These are phyloP conservation scores for Drosophila subobscura DNA, from an alignment of 1,140 invertebrate species.

Conservation along the genomic window DNA sequence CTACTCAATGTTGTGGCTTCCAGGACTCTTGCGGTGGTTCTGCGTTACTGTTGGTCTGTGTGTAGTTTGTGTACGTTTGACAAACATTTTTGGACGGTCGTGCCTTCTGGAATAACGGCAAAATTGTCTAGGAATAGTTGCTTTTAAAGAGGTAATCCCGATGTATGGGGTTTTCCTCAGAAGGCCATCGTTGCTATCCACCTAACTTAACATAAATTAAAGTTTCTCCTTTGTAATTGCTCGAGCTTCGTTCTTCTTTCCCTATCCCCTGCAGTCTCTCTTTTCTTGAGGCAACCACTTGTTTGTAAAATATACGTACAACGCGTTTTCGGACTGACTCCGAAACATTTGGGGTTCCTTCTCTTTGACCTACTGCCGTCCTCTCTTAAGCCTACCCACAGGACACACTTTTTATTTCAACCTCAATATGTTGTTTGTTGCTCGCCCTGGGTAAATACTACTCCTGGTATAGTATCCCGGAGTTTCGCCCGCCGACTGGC, in stretches of 20 bases:
- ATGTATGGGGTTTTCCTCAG: too few relatives aligned
- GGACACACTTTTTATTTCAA: conserved; percentile 35
- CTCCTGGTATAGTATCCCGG: neutral
- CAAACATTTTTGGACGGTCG: neutral
- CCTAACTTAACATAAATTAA: too few relatives aligned
- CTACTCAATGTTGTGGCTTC: conserved; percentile 20
- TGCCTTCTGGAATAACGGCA: neutral
- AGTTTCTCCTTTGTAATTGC: conserved; percentile 1
- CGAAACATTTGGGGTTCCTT: conserved; percentile 17
- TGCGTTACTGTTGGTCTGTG: conserved; percentile 2
- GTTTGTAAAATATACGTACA: conserved; percentile 44
- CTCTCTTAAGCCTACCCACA: conserved; percentile 28
- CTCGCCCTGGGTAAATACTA: neutral
- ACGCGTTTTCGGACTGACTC: conserved; percentile 55
- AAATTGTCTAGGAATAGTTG: too few relatives aligned
- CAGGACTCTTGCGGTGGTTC: conserved; percentile 11
- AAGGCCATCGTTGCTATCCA: too few relatives aligned
- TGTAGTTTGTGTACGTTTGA: conserved; percentile 12
- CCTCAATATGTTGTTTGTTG: conserved; percentile 33
- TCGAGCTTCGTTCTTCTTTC: neutral
- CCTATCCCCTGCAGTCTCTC: neutral
- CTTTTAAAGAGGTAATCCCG: too few relatives aligned
- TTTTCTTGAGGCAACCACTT: conserved; percentile 62
- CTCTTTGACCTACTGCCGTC: conserved; percentile 26
- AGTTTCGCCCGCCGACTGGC: neutral